A percentile compares a stretch with the other conserved stretches of the same genome.
These are phyloP conservation scores for Drosophila dives DNA, from an alignment of 2,888 invertebrate genomes.

Conservation along the genomic window DNA sequence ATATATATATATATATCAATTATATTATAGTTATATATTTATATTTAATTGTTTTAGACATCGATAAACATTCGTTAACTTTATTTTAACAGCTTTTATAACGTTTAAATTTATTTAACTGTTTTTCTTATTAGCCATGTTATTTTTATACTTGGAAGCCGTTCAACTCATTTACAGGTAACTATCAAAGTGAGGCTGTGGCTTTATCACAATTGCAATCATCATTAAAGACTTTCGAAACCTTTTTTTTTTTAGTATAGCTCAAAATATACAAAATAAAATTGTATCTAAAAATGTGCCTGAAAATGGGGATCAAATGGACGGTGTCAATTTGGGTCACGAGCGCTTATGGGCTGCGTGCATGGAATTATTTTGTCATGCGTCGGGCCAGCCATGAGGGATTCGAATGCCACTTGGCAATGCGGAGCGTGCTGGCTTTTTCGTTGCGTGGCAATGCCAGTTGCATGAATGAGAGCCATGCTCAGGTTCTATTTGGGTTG, in stretches of 20 bases:
- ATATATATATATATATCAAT: background rate
- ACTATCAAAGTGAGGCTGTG: background rate
- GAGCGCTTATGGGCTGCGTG: conserved; percentile 44
- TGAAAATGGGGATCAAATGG: conserved; percentile 16
- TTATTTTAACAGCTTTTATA: background rate
- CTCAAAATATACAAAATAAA: conserved; percentile 3
- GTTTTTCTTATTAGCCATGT: background rate
- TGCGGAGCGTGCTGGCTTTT: conserved; percentile 34
- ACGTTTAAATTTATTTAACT: background rate
- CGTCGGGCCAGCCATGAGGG: conserved; percentile 42
- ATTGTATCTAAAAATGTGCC: conserved; percentile 2
- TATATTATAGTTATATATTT: background rate
- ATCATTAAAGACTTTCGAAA: background rate
- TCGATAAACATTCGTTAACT: background rate
- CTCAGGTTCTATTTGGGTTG: conserved; percentile 9
- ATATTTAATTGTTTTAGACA: background rate
- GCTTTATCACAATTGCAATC: background rate
- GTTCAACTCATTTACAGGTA: background rate
- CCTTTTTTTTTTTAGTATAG: background rate
- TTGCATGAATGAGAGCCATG: conserved; percentile 22
- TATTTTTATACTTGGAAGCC: background rate
- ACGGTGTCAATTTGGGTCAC: conserved; percentile 34
- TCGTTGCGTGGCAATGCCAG: conserved; percentile 20
- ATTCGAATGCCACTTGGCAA: conserved; percentile 28
- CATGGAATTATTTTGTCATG: conserved; percentile 50